A percentile compares a stretch with the other conserved stretches of the same genome.
Evolutionary conservation across 1,140 invertebrate genomes (phyloP).

Genomic region (Rhizoglyphus robini): DNA sequence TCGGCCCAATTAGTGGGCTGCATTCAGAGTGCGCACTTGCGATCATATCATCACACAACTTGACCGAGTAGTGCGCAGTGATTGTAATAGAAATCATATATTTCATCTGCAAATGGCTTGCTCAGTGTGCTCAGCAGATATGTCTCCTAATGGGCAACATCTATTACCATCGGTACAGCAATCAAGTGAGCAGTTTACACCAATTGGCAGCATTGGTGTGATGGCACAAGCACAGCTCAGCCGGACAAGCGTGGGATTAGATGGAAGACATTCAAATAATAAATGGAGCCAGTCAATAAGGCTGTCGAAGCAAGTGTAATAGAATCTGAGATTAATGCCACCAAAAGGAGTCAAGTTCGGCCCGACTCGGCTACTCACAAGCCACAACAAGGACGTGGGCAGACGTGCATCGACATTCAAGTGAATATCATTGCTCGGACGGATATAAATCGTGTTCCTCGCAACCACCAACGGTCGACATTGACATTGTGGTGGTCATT

Average conservation of each 20-base stretch:
- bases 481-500: neutral
- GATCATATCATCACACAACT: too few species aligned
- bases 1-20: too few species aligned
- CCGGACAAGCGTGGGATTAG: conserved; percentile 1
- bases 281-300: neutral
- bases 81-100: too few species aligned
- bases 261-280: neutral
- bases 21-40: too few species aligned
- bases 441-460: conserved; percentile 5
- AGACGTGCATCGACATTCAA: neutral
- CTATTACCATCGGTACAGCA: neutral
- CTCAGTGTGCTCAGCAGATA: too few species aligned
- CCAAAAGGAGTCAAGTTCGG: too few species aligned
- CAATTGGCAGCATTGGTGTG: neutral
- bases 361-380: neutral
- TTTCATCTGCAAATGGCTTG: too few species aligned
- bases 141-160: neutral
- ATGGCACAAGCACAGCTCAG: too few species aligned
- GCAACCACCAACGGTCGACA: neutral
- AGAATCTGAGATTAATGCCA: conserved; percentile 3
- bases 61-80: too few species aligned
- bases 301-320: neutral
- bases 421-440: neutral
- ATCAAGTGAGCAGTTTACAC: neutral
- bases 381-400: neutral